These are phyloP conservation scores for Chalcis sispes DNA, from an alignment of 2,888 invertebrate species.

Conservation along the genomic window DNA sequence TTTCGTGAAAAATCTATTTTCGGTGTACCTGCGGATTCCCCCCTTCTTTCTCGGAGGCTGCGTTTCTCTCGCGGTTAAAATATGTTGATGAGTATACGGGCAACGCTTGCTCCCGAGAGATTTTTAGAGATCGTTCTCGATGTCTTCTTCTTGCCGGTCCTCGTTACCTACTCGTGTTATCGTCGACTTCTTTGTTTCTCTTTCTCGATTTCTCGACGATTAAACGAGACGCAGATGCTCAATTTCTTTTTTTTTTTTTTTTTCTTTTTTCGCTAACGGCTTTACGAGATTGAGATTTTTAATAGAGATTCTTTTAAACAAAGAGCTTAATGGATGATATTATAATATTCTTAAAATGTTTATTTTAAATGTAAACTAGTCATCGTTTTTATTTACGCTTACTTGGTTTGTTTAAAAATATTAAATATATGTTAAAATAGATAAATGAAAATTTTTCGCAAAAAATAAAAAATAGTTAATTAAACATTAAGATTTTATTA, in stretches of 20 bases:
- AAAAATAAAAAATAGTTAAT: too few relatives aligned
- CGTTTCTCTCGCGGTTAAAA: conserved; percentile 29
- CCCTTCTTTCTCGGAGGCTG: neutral
- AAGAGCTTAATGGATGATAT: too few relatives aligned
- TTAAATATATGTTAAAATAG: too few relatives aligned
- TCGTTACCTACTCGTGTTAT: neutral
- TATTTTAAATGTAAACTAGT: too few relatives aligned
- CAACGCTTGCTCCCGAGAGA: neutral
- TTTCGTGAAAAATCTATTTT: conserved; percentile 32
- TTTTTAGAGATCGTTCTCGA: neutral
- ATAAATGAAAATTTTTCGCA: too few relatives aligned
- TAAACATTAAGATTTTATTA: too few relatives aligned
- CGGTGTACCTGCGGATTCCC: conserved; percentile 13
- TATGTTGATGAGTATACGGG: conserved; percentile 48
- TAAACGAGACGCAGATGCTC: neutral
- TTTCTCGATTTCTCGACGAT: neutral
- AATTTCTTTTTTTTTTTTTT: neutral
- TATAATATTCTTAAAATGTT: too few relatives aligned
- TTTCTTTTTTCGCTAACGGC: too few relatives aligned
- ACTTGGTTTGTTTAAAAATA: too few relatives aligned
- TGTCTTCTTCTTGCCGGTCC: neutral
- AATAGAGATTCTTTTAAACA: too few relatives aligned
- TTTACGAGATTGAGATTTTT: too few relatives aligned
- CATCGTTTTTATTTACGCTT: too few relatives aligned
- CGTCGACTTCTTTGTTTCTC: conserved; percentile 31